A percentile compares a stretch with the other conserved stretches of the same genome.
These are phyloP conservation scores for Lasioglossum figueresi DNA, from an alignment of 2,888 invertebrate genomes.

Conservation along the genomic window DNA sequence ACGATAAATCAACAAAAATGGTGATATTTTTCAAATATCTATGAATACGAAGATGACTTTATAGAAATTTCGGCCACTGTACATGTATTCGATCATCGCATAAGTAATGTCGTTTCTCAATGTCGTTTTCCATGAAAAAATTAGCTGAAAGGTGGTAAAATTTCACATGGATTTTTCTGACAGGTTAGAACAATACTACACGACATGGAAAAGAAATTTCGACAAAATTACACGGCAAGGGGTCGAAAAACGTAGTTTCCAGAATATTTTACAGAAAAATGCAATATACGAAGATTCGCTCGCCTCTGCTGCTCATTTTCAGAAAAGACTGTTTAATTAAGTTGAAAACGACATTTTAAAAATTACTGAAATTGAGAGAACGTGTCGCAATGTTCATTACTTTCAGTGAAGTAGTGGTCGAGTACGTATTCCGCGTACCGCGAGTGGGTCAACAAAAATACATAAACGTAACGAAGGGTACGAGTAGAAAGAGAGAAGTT, in stretches of 20 bases:
- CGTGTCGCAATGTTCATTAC: neutral
- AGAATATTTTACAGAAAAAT: neutral
- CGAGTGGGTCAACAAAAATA: neutral
- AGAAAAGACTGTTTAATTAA: neutral
- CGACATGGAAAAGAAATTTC: too few relatives aligned
- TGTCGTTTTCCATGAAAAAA: neutral
- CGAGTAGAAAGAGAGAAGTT: neutral
- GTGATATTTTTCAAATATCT: too few relatives aligned
- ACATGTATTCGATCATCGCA: too few relatives aligned
- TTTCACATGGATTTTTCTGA: too few relatives aligned
- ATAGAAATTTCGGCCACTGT: too few relatives aligned
- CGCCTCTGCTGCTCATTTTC: neutral
- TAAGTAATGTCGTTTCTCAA: too few relatives aligned
- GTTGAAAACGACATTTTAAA: neutral
- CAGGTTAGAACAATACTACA: too few relatives aligned
- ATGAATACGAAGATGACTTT: too few relatives aligned
- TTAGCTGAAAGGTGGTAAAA: too few relatives aligned
- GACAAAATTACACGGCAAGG: neutral
- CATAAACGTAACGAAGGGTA: neutral
- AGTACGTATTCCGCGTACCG: neutral
- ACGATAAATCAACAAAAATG: too few relatives aligned
- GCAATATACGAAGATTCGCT: neutral
- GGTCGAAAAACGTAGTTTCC: neutral
- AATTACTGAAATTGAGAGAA: neutral
- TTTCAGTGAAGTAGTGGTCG: neutral